Conservation (phyloP, 2,888 invertebrate genomes). For the Drosophila mettleri region DNA sequence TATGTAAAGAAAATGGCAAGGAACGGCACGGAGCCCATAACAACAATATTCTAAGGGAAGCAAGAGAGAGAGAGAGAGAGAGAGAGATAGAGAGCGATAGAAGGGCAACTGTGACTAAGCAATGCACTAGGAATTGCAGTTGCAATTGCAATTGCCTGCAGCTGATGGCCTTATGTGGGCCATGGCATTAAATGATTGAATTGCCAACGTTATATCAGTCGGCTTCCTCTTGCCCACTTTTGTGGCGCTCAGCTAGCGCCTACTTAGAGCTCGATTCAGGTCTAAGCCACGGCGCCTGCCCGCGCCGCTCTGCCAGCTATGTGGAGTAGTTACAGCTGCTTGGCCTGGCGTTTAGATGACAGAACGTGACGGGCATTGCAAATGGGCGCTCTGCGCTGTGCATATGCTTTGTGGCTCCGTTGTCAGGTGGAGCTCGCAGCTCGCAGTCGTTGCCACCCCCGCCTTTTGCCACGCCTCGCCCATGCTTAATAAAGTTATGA, state of each 20-base stretch:
- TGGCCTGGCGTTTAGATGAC: constrained; percentile 60
- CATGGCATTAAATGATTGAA: constrained; percentile 67
- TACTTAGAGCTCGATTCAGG: constrained; percentile 35
- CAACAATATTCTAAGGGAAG: constrained; percentile 14
- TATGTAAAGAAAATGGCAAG: constrained; percentile 29
- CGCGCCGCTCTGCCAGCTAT: constrained; percentile 6
- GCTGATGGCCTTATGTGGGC: constrained; percentile 48
- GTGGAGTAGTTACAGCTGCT: constrained; percentile 29
- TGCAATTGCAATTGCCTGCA: constrained; percentile 11
- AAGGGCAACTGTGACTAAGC: constrained; percentile 3
- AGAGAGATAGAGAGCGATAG: not conserved
- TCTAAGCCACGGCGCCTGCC: not conserved
- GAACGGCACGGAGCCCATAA: constrained; percentile 19
- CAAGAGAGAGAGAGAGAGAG: not conserved
- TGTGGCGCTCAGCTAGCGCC: constrained; percentile 46
- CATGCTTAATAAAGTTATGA: constrained; percentile 73
- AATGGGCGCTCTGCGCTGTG: constrained; percentile 24
- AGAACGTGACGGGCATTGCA: constrained; percentile 57
- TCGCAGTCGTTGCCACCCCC: constrained; percentile 19
- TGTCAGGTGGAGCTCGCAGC: constrained; percentile 40
- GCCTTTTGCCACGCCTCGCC: constrained; percentile 11
- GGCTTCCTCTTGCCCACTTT: constrained; percentile 28
- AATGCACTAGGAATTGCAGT: constrained; percentile 30
- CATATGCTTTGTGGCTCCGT: constrained; percentile 20
- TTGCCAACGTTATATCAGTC: constrained; percentile 60